Evolutionary conservation across 2,888 invertebrate species (phyloP), one percentile per base, ranked within the genome.

Genomic region (Gasteruption jaculator): DNA sequence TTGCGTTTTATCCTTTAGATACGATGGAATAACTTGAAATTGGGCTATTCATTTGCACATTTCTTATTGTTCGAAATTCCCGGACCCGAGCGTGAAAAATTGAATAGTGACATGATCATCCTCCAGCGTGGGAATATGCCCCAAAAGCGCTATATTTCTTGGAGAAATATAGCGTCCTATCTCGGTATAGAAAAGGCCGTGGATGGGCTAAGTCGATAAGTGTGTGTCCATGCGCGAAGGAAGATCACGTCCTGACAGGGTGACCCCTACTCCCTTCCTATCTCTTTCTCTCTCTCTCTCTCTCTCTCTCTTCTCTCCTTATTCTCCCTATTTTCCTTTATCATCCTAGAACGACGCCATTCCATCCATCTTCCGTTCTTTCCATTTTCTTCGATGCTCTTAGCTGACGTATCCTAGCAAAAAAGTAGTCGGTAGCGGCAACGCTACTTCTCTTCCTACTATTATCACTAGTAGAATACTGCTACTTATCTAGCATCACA

Each of bases 351-450:
- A 52, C 44, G 47, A 52, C 57, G 58, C 55, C 59, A 54, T 63
- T 65, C 62, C 65, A 68, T 69, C 65, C 66, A 67, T 69, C 68
- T 69, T 67, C 63, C 58, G 62, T 68, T 66, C 65, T 68, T 69
- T 65, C 61, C 61, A 65, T 67, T 67, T 60, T 60, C 60, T 57
- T 58, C 53, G 47, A 50, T 45, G 47, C 48, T n/a, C n/a, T n/a
- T n/a, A n/a, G n/a, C n/a, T n/a, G n/a, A n/a, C n/a, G n/a, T n/a
- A n/a, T n/a, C n/a, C n/a, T n/a, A n/a, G n/a, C n/a, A n/a, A n/a
- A n/a, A n/a, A n/a, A n/a, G n/a, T n/a, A n/a, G n/a, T n/a, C n/a
- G n/a, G n/a, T n/a, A n/a, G n/a, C 24, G 24, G n/a, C 24, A 22
- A 22, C 24, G 7, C 24, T 55, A 52, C 55, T 55, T 55, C 54